A percentile compares a stretch with the other conserved stretches of the same genome.
Evolutionary conservation across 2,888 invertebrate genomes (phyloP).

Genomic region (Anoplius nigerrimus): DNA sequence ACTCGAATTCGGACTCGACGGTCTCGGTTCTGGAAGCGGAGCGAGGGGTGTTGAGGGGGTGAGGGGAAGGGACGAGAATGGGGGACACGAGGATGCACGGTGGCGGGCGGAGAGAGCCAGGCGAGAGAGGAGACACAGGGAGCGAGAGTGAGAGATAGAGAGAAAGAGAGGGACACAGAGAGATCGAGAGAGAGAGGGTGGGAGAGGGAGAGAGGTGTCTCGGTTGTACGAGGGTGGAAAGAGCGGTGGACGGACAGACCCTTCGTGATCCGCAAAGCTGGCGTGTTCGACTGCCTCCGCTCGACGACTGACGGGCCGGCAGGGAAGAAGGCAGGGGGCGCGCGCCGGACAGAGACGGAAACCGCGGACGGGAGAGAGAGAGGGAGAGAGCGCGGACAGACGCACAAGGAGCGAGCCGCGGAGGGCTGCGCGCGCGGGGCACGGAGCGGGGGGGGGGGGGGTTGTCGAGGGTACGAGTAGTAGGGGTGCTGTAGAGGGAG

Average conservation of each 20-base stretch:
- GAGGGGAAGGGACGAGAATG: no score
- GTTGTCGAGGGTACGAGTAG: background rate
- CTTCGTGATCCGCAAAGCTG: slow-evolving; percentile 35
- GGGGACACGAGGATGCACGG: no score
- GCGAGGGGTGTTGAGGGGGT: no score
- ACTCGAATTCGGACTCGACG: no score
- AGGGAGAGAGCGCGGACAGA: slow-evolving; percentile 2
- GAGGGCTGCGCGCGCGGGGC: slow-evolving; percentile 8
- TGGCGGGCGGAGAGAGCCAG: no score
- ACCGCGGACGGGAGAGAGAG: slow-evolving; percentile 16
- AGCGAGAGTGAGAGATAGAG: no score
- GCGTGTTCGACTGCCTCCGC: slow-evolving; percentile 46
- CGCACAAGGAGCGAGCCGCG: background rate
- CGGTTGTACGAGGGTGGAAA: slow-evolving; percentile 16
- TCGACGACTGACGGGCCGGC: slow-evolving; percentile 46
- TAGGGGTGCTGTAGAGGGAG: no score
- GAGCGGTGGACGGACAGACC: slow-evolving; percentile 28
- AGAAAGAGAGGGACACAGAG: background rate
- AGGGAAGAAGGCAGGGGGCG: slow-evolving; percentile 10
- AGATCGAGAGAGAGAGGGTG: background rate
- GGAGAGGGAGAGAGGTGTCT: slow-evolving; percentile 15
- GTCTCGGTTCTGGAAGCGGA: no score
- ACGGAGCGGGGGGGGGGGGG: background rate
- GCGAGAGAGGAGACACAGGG: no score
- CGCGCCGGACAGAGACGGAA: slow-evolving; percentile 3